phyloP scores from a whole-genome alignment of 2,888 invertebrate genomes.

The Clepsis dumicolana region DNA sequence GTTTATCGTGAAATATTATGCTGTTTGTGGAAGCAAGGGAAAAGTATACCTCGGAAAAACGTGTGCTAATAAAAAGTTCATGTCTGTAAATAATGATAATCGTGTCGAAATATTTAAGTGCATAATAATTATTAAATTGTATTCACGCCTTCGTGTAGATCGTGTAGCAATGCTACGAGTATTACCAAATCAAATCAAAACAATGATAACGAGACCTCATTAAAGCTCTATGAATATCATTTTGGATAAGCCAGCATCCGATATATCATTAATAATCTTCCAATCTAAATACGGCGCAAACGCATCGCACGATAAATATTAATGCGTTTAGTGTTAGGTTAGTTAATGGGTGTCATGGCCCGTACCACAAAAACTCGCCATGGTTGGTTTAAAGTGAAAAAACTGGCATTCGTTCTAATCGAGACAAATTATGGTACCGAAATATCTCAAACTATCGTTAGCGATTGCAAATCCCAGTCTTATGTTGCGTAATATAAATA shows the following conservation, averaged over 20 bases:
- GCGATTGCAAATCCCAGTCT: too few species aligned
- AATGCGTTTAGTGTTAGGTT: constrained; percentile 54
- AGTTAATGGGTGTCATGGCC: constrained; percentile 58
- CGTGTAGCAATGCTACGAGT: not conserved
- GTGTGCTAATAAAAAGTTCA: not conserved
- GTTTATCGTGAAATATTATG: not conserved
- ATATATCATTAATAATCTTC: constrained; percentile 43
- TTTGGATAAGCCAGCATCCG: constrained; percentile 16
- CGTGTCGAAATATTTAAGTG: not conserved
- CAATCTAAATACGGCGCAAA: constrained; percentile 45
- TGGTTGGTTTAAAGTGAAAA: not conserved
- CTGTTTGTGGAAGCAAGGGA: not conserved
- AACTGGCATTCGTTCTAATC: too few species aligned
- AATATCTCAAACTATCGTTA: too few species aligned
- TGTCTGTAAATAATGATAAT: not conserved
- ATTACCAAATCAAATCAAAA: constrained; percentile 18
- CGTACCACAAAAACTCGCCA: constrained; percentile 26
- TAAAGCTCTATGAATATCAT: constrained; percentile 35
- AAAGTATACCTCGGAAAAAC: not conserved
- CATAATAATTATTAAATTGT: constrained; percentile 14
- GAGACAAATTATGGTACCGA: too few species aligned
- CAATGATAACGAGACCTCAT: constrained; percentile 29
- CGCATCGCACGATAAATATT: constrained; percentile 59
- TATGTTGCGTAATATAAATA: too few species aligned
- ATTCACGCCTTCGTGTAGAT: constrained; percentile 2